Conservation (phyloP, 1,140 invertebrate species). For the Melanaphis sacchari region DNA sequence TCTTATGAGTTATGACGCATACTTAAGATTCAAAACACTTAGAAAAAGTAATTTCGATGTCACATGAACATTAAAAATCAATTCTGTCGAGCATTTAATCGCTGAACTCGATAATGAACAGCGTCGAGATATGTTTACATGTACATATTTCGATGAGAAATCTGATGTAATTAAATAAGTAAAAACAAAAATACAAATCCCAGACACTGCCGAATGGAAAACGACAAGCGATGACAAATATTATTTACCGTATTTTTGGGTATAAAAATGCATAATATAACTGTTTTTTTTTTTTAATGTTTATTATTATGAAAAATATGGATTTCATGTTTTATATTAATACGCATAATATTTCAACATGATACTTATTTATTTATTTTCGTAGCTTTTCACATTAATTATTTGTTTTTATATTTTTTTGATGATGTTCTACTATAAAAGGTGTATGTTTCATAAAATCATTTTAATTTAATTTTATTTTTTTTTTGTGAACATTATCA, state of each 20-base stretch:
- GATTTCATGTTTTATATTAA: not conserved
- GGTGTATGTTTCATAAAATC: not conserved
- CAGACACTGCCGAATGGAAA: not conserved
- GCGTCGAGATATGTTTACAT: not conserved
- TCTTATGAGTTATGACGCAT: not conserved
- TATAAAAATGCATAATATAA: not conserved
- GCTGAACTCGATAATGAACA: not conserved
- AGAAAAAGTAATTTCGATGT: slow-evolving; percentile 1
- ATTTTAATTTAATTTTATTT: not conserved
- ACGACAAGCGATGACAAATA: not conserved
- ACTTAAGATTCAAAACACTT: not conserved
- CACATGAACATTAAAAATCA: not conserved
- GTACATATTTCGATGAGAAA: not conserved
- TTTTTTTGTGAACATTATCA: not conserved
- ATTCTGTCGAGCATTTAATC: not conserved
- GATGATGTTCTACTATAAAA: not conserved
- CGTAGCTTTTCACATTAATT: not conserved
- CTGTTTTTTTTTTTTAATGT: not conserved
- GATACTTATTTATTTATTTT: not conserved
- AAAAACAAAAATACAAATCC: not conserved
- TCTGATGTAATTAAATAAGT: not conserved
- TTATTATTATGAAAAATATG: not conserved
- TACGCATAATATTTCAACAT: not conserved
- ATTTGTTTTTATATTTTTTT: not conserved
- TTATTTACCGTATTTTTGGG: not conserved